Base-by-base conservation (phyloP, 2,888 invertebrate genomes). In the Chloroclysta siterata region DNA sequence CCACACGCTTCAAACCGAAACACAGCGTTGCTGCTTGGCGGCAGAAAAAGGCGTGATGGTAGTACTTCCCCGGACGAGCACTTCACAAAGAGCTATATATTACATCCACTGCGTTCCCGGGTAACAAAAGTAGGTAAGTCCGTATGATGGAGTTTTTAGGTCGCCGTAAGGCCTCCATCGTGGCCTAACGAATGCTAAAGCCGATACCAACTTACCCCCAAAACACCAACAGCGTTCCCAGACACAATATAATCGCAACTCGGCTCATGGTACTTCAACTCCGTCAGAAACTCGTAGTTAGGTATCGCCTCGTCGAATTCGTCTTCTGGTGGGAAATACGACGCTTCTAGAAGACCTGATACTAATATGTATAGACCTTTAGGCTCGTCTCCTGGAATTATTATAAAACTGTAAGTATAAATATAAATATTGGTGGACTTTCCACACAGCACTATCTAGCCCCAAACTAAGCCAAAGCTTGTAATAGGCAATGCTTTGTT, bases 151-250 rank as follows among this genome's bases (percentile, higher is more conserved):
- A 33, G 0, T 5, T 29, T 29, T 1, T 5, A 0, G 29, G 29
- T 6, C 29, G 5, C 29, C 29, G 0, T 29, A 29, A 29, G 28
- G 5, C 28, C 28, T 5, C 28, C 28, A 5, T 29, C 28, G 5
- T 29, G 28, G 28, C 5, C 4, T 29, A 29, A 29, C 29, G 29
- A 29, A 4, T 33, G 33, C 10, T 11, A 39, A 11, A 39, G 6
- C 11, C 10, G 1, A 11, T 1, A 39, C 8, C 10, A 46, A 15
- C 76, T 76, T 67, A 94, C 90, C 62, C 94, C 94, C 39, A 95
- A 79, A 39, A 95, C 95, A 0, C 95, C 95, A 17, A 95, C 85
- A 8, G 94, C 93, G 59, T 94, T 94, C 1, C 95, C 95, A 0
- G 94, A 93, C 1, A 94, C 94, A 13, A 95, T 89, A 68, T 93